A percentile compares a stretch with the other conserved stretches of the same genome.
phyloP scores from a whole-genome alignment of 2,113 vertebrate species.

The Pelusios castaneus region DNA sequence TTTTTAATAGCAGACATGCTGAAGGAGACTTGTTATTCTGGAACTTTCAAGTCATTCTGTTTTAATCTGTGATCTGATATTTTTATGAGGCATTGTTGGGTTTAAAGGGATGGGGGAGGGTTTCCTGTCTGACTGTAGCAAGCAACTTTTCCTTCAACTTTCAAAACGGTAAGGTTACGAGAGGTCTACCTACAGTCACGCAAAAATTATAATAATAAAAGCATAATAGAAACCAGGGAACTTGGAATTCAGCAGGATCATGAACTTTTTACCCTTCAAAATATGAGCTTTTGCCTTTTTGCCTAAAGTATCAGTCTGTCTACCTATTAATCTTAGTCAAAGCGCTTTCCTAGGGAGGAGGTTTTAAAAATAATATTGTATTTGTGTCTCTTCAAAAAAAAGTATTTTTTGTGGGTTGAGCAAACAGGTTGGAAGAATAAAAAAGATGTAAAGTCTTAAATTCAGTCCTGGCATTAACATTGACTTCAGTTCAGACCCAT shows the following conservation, averaged over 20 bases:
- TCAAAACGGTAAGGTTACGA: constrained; percentile 56
- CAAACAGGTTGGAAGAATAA: not conserved
- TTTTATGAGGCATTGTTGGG: constrained; percentile 67
- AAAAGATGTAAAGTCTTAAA: not conserved
- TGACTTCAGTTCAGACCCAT: not conserved
- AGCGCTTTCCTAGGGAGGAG: not conserved
- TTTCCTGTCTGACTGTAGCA: constrained; percentile 51
- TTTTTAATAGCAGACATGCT: constrained; percentile 48
- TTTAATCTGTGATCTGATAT: constrained; percentile 66
- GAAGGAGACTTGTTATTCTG: constrained; percentile 46
- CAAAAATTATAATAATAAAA: constrained; percentile 65
- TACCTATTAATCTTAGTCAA: constrained; percentile 28
- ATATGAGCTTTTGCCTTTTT: not conserved
- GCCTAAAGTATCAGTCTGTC: constrained; percentile 9
- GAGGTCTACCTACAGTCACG: constrained; percentile 41
- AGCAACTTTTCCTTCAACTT: constrained; percentile 49
- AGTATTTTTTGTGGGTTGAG: fast-evolving
- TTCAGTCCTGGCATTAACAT: not conserved
- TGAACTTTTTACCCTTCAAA: constrained; percentile 64
- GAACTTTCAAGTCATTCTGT: constrained; percentile 52
- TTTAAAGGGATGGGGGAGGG: not conserved
- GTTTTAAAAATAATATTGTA: not conserved
- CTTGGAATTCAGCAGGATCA: constrained; percentile 38
- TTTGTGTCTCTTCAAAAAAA: not conserved
- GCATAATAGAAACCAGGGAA: constrained; percentile 65